A percentile compares a stretch with the other conserved stretches of the same genome.
phyloP scores from a whole-genome alignment of 2,888 invertebrate genomes.

The Spialia ferax region DNA sequence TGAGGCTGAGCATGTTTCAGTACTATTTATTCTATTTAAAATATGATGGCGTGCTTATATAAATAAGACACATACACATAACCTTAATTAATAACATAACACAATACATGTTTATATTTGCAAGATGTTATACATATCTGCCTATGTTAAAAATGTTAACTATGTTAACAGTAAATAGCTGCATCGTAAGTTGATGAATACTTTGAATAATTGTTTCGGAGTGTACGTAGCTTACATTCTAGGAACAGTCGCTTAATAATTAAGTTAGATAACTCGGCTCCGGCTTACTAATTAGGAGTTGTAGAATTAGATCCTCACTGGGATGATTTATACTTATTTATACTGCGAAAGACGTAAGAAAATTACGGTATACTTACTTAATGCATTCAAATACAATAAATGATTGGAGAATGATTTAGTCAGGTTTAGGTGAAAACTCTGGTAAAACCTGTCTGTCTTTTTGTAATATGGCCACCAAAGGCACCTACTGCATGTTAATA shows the following conservation, averaged over 20 bases:
- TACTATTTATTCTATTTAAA: too few relatives aligned
- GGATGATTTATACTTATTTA: neutral
- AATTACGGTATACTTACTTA: neutral
- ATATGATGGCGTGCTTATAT: too few relatives aligned
- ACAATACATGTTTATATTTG: neutral
- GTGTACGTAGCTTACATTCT: conserved; percentile 17
- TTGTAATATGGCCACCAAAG: too few relatives aligned
- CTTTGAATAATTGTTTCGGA: conserved; percentile 23
- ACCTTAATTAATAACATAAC: too few relatives aligned
- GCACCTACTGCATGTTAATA: too few relatives aligned
- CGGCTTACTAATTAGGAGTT: conserved; percentile 12
- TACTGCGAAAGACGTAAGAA: neutral
- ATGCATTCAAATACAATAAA: neutral
- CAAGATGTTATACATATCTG: neutral
- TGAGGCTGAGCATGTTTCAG: too few relatives aligned
- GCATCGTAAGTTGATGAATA: conserved; percentile 17
- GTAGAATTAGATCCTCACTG: conserved; percentile 15
- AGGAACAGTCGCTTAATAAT: conserved; percentile 17
- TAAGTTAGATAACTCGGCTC: conserved; percentile 24
- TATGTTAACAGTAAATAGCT: conserved; percentile 6
- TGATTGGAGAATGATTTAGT: neutral
- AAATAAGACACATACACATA: too few relatives aligned
- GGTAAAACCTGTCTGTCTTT: too few relatives aligned
- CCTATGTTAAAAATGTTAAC: neutral
- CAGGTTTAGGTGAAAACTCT: too few relatives aligned